Evolutionary conservation across 2,888 invertebrate genomes (phyloP).

Genomic region (Helleia helle): DNA sequence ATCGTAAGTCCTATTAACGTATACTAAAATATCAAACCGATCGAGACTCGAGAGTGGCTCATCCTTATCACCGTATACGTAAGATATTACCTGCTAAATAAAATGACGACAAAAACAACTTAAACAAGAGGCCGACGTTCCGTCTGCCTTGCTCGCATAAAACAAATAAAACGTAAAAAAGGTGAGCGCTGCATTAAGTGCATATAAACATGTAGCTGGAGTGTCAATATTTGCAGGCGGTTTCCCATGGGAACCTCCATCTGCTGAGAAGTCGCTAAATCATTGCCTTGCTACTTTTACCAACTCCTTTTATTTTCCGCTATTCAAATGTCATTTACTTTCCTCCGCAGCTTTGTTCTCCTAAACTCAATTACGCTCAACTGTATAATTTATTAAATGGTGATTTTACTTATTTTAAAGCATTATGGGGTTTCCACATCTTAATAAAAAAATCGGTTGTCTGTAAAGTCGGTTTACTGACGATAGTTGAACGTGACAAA

Average conservation of each 20-base stretch:
- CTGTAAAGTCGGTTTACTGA: too few species aligned
- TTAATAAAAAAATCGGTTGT: too few species aligned
- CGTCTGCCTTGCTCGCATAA: slow-evolving; percentile 60
- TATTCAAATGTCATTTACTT: slow-evolving; percentile 64
- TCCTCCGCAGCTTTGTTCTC: slow-evolving; percentile 27
- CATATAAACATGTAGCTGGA: slow-evolving; percentile 71
- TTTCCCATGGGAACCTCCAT: slow-evolving; percentile 68
- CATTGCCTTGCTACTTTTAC: slow-evolving; percentile 37
- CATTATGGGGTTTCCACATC: too few species aligned
- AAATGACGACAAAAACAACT: slow-evolving; percentile 62
- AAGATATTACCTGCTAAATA: slow-evolving; percentile 52
- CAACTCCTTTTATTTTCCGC: slow-evolving; percentile 54
- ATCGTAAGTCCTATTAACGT: too few species aligned
- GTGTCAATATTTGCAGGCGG: slow-evolving; percentile 70
- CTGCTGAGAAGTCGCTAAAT: slow-evolving; percentile 49
- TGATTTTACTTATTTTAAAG: too few species aligned
- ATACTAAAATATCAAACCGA: slow-evolving; percentile 11
- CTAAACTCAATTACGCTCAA: slow-evolving; percentile 49
- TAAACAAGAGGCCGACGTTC: slow-evolving; percentile 56
- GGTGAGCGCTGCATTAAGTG: slow-evolving; percentile 71
- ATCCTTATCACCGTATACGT: slow-evolving; percentile 38
- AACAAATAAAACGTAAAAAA: slow-evolving; percentile 69
- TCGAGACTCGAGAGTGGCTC: slow-evolving; percentile 16
- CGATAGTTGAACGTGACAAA: too few species aligned
- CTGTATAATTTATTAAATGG: slow-evolving; percentile 17